These are phyloP conservation scores for Globia sparganii DNA, from an alignment of 2,888 invertebrate genomes.

Conservation along the genomic window DNA sequence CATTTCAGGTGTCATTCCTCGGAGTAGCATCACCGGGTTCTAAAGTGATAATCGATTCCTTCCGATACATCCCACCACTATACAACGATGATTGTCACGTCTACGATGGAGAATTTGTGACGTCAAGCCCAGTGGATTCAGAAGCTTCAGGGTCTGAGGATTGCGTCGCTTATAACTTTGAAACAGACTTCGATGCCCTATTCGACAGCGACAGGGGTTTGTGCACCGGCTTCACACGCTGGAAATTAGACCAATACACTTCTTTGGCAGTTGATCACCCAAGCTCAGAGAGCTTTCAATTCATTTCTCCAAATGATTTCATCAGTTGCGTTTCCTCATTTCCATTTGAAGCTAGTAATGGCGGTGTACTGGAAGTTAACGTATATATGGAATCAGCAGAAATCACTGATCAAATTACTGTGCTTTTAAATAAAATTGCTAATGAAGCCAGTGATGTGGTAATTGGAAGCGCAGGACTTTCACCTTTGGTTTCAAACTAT, in stretches of 20 bases:
- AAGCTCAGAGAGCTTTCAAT: constrained; percentile 53
- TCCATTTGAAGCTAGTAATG: constrained; percentile 48
- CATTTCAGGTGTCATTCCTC: constrained; percentile 68
- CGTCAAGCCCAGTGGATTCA: constrained; percentile 38
- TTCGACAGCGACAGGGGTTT: constrained; percentile 58
- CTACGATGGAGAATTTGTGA: constrained; percentile 61
- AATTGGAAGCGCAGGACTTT: constrained; percentile 47
- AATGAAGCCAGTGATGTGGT: constrained; percentile 57
- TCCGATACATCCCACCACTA: constrained; percentile 69
- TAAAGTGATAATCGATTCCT: constrained; percentile 70
- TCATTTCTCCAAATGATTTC: constrained; percentile 53
- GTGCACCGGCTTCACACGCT: constrained; percentile 57
- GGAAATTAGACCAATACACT: constrained; percentile 52
- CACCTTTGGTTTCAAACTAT: constrained; percentile 47
- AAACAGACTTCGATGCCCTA: constrained; percentile 45
- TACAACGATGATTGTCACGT: constrained; percentile 65
- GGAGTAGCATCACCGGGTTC: constrained; percentile 65
- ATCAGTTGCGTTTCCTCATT: constrained; percentile 64
- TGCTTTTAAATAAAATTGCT: constrained; percentile 57
- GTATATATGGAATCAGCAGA: constrained; percentile 62
- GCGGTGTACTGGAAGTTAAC: constrained; percentile 67
- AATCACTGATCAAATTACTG: constrained; percentile 57
- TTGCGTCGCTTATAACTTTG: constrained; percentile 68
- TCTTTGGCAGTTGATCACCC: constrained; percentile 44
- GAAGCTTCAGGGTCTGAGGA: constrained; percentile 46